phyloP scores from a whole-genome alignment of 2,113 vertebrate species.

The Leptobrachium ailaonicum region DNA sequence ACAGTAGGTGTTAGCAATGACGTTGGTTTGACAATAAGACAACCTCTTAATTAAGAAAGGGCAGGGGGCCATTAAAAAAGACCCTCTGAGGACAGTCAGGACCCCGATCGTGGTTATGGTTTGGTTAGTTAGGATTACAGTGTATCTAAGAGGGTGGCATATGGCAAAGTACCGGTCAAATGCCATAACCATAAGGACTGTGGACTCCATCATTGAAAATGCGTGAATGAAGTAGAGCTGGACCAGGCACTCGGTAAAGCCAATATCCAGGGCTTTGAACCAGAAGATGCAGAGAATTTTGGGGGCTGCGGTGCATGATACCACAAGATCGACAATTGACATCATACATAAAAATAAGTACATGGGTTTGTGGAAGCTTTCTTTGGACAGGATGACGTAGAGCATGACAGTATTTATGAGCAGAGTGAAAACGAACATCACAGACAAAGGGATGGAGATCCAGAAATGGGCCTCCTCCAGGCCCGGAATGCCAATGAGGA shows the following conservation, averaged over 20 bases:
- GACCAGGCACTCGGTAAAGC: conserved; percentile 15
- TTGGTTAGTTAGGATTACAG: conserved; percentile 20
- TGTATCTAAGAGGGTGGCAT: conserved; percentile 39
- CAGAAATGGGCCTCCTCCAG: not conserved
- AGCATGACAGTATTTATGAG: not conserved
- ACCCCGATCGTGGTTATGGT: not conserved
- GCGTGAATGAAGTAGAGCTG: conserved; percentile 43
- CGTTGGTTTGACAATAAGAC: conserved; percentile 44
- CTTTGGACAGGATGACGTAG: not conserved
- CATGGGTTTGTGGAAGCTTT: conserved; percentile 20
- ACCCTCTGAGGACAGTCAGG: not conserved
- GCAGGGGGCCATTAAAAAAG: not conserved
- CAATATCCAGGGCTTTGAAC: conserved; percentile 9
- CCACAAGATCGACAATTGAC: conserved; percentile 24
- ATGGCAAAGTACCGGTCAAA: conserved; percentile 48
- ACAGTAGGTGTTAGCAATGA: conserved; percentile 55
- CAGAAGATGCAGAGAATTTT: conserved; percentile 41
- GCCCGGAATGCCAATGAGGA: conserved; percentile 7
- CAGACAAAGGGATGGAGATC: not conserved
- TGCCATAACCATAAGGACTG: conserved; percentile 21
- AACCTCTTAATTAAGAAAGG: not conserved
- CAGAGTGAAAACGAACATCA: not conserved
- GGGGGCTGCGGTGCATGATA: conserved; percentile 19
- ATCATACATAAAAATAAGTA: conserved; percentile 19
- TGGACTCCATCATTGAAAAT: conserved; percentile 24